Evolutionary conservation across 2,113 vertebrate species (phyloP).

Genomic region (Pipra filicauda): DNA sequence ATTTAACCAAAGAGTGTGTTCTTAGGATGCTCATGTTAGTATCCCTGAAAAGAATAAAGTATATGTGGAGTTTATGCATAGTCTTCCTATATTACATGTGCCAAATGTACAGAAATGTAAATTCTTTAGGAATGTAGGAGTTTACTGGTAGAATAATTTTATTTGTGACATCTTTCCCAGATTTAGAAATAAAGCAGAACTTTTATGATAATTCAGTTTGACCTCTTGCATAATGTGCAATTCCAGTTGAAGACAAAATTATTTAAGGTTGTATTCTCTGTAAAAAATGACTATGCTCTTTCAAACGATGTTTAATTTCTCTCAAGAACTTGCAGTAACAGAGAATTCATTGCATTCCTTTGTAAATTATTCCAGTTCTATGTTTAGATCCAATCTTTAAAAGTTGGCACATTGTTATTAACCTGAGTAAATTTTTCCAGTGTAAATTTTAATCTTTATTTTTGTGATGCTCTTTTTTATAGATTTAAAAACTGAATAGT

Average conservation of each 20-base stretch:
- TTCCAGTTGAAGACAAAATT: not conserved
- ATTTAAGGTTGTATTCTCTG: not conserved
- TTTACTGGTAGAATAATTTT: not conserved
- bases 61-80: not conserved
- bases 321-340: not conserved
- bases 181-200: not conserved
- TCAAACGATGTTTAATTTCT: not conserved
- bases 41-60: not conserved
- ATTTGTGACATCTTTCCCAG: not conserved
- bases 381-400: not conserved
- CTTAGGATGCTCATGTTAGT: not conserved
- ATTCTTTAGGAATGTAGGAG: not conserved
- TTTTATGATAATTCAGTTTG: not conserved
- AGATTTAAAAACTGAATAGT: not conserved
- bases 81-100: not conserved
- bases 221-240: not conserved
- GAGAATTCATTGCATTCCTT: not conserved
- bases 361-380: not conserved
- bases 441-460: not conserved
- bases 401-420: not conserved
- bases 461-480: not conserved
- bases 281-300: not conserved
- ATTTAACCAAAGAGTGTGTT: not conserved
- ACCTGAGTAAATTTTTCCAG: not conserved
- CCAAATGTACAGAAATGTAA: not conserved